phyloP scores from a whole-genome alignment of 2,797 vertebrate genomes.

The Xenopus petersii region DNA sequence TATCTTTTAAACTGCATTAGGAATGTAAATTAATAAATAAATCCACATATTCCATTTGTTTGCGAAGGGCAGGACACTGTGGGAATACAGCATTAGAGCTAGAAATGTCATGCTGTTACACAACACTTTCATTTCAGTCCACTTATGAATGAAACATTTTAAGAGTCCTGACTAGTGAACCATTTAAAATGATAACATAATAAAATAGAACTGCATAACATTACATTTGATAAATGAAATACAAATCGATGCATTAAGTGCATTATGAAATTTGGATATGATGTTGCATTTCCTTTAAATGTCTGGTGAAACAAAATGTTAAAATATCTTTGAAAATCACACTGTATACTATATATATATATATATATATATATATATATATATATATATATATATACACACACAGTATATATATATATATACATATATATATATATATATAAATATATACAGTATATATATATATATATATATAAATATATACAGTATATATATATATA shows the following conservation, averaged over 20 bases:
- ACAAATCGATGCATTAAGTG: neutral
- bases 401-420: too few relatives aligned
- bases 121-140: constrained; percentile 5
- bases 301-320: too few relatives aligned
- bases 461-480: too few relatives aligned
- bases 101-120: constrained; percentile 23
- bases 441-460: too few relatives aligned
- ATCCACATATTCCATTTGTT: neutral
- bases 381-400: too few relatives aligned
- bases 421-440: too few relatives aligned
- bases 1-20: too few relatives aligned
- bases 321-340: too few relatives aligned
- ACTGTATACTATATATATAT: too few relatives aligned
- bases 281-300: too few relatives aligned
- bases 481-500: too few relatives aligned
- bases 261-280: neutral
- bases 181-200: constrained; percentile 11
- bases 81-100: neutral
- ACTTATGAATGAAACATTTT: constrained; percentile 15
- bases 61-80: constrained; percentile 46
- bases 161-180: constrained; percentile 18
- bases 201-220: constrained; percentile 1
- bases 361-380: too few relatives aligned
- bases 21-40: neutral
- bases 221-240: constrained; percentile 20